A percentile compares a stretch with the other conserved stretches of the same genome.
Evolutionary conservation across 2,888 invertebrate species (phyloP).

Genomic region (Cepaea hortensis): DNA sequence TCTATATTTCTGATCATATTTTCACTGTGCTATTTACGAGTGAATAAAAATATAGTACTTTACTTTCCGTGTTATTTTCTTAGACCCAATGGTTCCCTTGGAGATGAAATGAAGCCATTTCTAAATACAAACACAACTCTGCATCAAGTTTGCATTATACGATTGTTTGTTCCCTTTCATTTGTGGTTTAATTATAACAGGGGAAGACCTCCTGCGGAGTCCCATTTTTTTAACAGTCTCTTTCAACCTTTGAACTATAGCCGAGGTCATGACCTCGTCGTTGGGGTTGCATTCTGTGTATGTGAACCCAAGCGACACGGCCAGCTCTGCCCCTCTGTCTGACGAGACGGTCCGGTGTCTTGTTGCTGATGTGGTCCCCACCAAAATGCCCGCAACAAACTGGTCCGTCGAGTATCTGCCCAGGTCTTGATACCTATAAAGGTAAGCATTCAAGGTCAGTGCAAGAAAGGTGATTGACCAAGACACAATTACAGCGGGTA

Average conservation of each 20-base stretch:
- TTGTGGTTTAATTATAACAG: conserved; percentile 30
- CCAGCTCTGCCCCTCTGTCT: conserved; percentile 45
- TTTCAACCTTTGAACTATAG: conserved; percentile 33
- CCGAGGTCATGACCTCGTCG: conserved; percentile 38
- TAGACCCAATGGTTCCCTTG: no score
- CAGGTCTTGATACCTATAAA: conserved; percentile 35
- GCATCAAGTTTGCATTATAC: no score
- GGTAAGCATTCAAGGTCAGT: neutral
- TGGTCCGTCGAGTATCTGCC: conserved; percentile 18
- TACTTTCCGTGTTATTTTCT: no score
- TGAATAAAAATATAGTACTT: no score
- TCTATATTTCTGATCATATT: no score
- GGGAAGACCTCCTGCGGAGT: neutral
- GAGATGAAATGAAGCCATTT: no score
- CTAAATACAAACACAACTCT: neutral
- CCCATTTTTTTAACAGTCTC: conserved; percentile 30
- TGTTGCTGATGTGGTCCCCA: conserved; percentile 24
- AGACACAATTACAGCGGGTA: no score
- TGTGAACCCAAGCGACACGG: conserved; percentile 59
- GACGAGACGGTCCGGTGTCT: conserved; percentile 3
- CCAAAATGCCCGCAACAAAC: conserved; percentile 36
- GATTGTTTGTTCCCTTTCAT: neutral
- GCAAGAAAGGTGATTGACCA: neutral
- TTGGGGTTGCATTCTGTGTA: conserved; percentile 64
- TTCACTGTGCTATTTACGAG: no score